These are phyloP conservation scores for Axis porcinus DNA, from an alignment of 2,113 vertebrate genomes.

Conservation along the genomic window DNA sequence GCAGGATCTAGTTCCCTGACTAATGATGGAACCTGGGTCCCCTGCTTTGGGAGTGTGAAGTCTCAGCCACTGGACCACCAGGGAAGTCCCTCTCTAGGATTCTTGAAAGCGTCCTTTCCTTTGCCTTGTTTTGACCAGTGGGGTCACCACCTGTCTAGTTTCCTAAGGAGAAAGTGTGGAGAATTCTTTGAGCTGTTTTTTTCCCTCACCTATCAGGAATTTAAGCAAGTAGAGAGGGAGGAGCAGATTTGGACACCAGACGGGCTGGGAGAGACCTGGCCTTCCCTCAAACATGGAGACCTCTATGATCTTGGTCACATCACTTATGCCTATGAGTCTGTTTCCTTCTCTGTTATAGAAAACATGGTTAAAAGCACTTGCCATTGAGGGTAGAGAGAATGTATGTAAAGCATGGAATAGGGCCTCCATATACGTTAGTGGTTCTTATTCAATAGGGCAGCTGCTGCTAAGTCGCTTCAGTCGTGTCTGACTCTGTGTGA, in stretches of 20 bases:
- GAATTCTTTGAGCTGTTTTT: background rate
- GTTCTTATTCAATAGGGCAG: background rate
- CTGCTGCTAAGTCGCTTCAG: too few relatives aligned
- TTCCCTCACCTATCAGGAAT: background rate
- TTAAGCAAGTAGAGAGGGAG: background rate
- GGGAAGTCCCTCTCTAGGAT: background rate
- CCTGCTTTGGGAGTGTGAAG: background rate
- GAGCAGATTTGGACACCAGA: background rate
- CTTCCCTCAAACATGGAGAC: background rate
- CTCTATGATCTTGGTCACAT: background rate
- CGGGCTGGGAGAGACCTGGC: too few relatives aligned
- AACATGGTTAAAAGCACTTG: background rate
- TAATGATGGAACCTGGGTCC: background rate
- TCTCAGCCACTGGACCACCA: background rate
- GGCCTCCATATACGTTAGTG: background rate
- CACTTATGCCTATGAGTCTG: background rate
- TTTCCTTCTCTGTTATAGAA: background rate
- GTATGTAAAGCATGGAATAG: background rate
- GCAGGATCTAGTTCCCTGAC: background rate
- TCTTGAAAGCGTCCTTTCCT: background rate
- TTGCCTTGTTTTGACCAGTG: background rate
- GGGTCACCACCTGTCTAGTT: background rate
- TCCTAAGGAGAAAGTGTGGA: background rate
- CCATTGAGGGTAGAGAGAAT: background rate
- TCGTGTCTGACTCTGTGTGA: too few relatives aligned